phyloP scores from a whole-genome alignment of 2,113 vertebrate species.

The Lagenorhynchus albirostris region DNA sequence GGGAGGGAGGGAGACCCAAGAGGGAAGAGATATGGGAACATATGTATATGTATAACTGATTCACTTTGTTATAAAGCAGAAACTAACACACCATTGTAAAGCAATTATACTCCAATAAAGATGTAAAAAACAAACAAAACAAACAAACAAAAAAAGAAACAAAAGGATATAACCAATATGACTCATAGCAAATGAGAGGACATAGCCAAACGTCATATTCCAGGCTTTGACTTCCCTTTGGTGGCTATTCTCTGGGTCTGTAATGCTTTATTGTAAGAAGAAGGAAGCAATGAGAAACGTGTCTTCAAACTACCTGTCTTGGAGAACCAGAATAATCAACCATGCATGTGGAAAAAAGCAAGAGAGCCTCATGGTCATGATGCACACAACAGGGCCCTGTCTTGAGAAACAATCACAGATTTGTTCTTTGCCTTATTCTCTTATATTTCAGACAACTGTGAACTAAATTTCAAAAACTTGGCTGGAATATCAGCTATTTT shows the following conservation, averaged over 20 bases:
- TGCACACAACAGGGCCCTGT: background rate
- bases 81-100: too few species aligned
- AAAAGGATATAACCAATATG: background rate
- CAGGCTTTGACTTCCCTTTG: background rate
- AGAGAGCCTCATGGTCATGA: background rate
- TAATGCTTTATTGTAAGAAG: background rate
- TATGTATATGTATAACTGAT: too few species aligned
- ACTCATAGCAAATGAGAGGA: background rate
- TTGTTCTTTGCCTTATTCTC: background rate
- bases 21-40: too few species aligned
- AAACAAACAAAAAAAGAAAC: background rate
- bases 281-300: background rate
- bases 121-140: too few species aligned
- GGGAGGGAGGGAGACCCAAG: too few species aligned
- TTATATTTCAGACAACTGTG: background rate
- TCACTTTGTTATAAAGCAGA: too few species aligned
- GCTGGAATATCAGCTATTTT: background rate
- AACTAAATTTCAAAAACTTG: background rate
- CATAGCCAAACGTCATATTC: background rate
- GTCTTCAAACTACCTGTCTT: background rate
- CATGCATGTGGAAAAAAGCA: fast-evolving
- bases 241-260: background rate
- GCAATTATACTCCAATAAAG: too few species aligned
- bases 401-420: background rate
- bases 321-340: background rate